Evolutionary conservation across 2,797 vertebrate genomes (phyloP).

Genomic region (Anguilla pacifica): DNA sequence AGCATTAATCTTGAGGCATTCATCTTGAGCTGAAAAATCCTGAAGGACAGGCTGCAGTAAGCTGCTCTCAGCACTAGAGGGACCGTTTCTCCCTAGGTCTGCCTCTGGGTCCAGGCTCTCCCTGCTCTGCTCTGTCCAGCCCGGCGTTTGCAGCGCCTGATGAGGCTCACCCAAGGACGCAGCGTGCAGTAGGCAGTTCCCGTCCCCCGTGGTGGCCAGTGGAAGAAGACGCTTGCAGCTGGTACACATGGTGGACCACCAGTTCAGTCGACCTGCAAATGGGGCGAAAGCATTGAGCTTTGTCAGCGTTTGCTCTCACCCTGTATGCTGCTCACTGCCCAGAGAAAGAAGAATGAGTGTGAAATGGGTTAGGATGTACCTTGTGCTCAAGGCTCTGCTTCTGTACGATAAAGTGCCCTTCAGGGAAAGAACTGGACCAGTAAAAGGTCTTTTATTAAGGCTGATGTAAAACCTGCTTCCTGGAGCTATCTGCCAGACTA

Average conservation of each 20-base stretch:
- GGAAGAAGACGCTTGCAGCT: conserved; percentile 97
- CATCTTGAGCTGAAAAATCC: background rate
- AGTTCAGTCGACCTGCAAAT: conserved; percentile 90
- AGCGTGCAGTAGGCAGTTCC: conserved; percentile 96
- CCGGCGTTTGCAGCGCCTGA: background rate
- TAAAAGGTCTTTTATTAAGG: conserved; percentile 32
- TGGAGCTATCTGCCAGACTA: conserved; percentile 36
- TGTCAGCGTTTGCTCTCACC: background rate
- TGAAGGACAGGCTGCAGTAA: background rate
- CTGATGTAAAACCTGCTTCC: conserved; percentile 40
- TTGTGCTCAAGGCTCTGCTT: background rate
- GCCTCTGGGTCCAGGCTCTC: background rate
- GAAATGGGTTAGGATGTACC: conserved; percentile 7
- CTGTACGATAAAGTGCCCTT: conserved; percentile 27
- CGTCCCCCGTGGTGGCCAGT: conserved; percentile 94
- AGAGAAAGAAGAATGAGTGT: background rate
- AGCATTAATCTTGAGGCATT: background rate
- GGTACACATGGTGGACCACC: conserved; percentile 96
- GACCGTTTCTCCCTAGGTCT: background rate
- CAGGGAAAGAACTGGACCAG: conserved; percentile 29
- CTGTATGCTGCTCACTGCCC: background rate
- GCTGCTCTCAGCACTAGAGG: background rate
- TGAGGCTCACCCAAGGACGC: conserved; percentile 87
- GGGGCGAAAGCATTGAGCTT: conserved; percentile 17
- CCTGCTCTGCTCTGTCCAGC: background rate